Evolutionary conservation across 2,797 vertebrate genomes (phyloP).

Genomic region (Darevskia nairensis): DNA sequence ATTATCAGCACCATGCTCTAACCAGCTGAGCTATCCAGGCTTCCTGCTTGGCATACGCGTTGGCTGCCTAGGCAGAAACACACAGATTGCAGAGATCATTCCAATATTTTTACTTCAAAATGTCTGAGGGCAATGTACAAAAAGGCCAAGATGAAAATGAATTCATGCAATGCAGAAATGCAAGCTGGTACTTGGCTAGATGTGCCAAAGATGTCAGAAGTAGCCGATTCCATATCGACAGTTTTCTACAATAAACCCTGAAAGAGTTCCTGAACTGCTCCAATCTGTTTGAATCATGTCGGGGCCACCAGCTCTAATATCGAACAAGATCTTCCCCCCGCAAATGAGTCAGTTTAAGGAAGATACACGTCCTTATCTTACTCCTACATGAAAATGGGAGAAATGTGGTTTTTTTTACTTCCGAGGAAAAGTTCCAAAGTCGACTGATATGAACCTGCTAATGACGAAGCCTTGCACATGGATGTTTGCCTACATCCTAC

Average conservation of each 20-base stretch:
- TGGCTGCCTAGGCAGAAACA: neutral
- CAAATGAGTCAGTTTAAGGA: neutral
- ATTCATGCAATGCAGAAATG: neutral
- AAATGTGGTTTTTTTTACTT: neutral
- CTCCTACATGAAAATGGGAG: neutral
- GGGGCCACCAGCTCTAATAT: too few relatives aligned
- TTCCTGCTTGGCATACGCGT: too few relatives aligned
- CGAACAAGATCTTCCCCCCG: neutral
- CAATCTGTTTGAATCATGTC: too few relatives aligned
- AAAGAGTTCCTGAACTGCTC: neutral
- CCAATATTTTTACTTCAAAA: neutral
- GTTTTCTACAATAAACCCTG: neutral
- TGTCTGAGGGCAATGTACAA: neutral
- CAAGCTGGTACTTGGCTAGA: neutral
- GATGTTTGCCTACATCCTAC: neutral
- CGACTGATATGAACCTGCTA: neutral
- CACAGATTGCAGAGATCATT: neutral
- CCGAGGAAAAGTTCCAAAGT: neutral
- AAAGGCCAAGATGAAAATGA: neutral
- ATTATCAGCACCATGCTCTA: too few relatives aligned
- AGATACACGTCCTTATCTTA: neutral
- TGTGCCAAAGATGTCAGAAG: neutral
- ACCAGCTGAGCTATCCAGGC: too few relatives aligned
- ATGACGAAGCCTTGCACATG: neutral
- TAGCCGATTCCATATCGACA: neutral